Evolutionary conservation across 2,113 vertebrate species (phyloP).

Genomic region (Blennius ocellaris): DNA sequence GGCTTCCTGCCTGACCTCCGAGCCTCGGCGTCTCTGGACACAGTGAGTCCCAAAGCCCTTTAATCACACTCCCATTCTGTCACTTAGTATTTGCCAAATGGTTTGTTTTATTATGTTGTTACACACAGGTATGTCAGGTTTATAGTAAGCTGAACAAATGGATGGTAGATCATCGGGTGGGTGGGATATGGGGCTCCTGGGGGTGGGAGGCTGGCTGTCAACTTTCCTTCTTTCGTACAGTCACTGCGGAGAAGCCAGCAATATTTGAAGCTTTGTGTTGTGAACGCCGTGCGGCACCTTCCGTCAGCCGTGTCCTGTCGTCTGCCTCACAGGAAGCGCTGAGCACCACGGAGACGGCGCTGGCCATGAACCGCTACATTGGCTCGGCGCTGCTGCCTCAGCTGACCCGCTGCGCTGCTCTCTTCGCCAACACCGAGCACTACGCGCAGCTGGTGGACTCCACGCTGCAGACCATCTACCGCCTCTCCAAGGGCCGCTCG

Average conservation of each 20-base stretch:
- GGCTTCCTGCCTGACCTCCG: conserved; percentile 96
- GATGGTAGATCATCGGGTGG: too few species aligned
- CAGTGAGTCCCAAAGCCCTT: conserved; percentile 80
- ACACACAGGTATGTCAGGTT: neutral
- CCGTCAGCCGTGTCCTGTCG: neutral
- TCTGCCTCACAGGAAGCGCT: conserved; percentile 85
- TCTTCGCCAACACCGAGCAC: conserved; percentile 94
- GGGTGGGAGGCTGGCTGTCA: too few species aligned
- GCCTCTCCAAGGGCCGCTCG: conserved; percentile 95
- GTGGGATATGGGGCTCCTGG: too few species aligned
- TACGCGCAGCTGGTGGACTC: conserved; percentile 90
- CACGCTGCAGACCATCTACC: conserved; percentile 94
- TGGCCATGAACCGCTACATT: conserved; percentile 95
- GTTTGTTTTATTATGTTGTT: too few species aligned
- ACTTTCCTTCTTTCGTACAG: too few species aligned
- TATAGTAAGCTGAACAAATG: conserved; percentile 4
- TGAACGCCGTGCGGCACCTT: neutral
- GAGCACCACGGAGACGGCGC: conserved; percentile 93
- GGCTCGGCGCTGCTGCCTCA: conserved; percentile 94
- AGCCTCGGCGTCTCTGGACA: conserved; percentile 93
- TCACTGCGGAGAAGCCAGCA: too few species aligned
- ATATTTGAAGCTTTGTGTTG: neutral
- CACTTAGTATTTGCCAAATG: neutral
- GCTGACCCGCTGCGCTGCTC: conserved; percentile 94
- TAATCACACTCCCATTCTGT: neutral